Evolutionary conservation across 2,113 vertebrate genomes (phyloP).

Genomic region (Tenrec ecaudatus): DNA sequence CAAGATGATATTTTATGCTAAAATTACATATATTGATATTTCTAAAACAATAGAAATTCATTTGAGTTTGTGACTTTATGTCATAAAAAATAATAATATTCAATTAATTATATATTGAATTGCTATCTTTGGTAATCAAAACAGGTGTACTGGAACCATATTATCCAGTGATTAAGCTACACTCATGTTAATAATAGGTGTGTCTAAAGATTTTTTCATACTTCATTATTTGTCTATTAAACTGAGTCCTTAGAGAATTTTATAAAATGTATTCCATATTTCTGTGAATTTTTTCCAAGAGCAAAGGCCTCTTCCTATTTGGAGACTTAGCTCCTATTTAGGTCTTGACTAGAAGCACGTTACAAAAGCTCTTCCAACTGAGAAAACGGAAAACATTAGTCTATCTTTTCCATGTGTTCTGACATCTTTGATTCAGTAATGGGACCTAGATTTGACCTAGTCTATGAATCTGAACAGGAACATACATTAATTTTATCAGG

Average conservation of each 20-base stretch:
- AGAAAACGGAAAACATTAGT: neutral
- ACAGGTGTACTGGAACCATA: conserved; percentile 27
- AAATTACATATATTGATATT: neutral
- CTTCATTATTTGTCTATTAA: conserved; percentile 70
- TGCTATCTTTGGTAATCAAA: conserved; percentile 57
- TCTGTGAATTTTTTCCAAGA: conserved; percentile 41
- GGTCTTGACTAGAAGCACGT: conserved; percentile 3
- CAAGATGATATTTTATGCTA: neutral
- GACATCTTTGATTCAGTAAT: neutral
- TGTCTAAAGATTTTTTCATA: conserved; percentile 57
- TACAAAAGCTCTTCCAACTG: neutral
- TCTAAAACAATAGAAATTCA: neutral
- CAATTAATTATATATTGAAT: neutral
- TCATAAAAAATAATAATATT: neutral
- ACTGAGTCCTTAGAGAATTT: neutral
- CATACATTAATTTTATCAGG: too few relatives aligned
- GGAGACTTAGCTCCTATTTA: neutral
- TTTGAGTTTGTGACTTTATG: neutral
- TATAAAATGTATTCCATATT: conserved; percentile 64
- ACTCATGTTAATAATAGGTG: conserved; percentile 39
- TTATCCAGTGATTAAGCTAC: conserved; percentile 16
- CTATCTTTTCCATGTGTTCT: conserved; percentile 2
- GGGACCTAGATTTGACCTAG: neutral
- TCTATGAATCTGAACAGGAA: neutral
- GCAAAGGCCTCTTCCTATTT: neutral